Percentiles rank a stretch among this genome's conserved stretches.
These are phyloP conservation scores for Heterohyrax brucei DNA, from an alignment of 2,797 vertebrate genomes.

Conservation along the genomic window DNA sequence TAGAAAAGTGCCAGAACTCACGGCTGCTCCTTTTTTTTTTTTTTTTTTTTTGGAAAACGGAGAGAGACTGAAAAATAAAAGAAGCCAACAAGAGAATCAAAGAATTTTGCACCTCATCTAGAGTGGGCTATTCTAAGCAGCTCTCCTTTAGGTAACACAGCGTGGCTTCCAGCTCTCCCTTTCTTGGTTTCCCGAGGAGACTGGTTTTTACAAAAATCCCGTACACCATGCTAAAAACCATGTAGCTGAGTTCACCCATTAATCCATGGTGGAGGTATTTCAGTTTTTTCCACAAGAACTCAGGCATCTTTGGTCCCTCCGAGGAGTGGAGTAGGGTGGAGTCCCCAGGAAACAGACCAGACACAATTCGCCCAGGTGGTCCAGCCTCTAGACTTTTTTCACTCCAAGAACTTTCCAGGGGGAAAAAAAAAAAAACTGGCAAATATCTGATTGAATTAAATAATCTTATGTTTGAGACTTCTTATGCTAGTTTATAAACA, in stretches of 20 bases:
- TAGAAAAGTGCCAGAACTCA: conserved; percentile 60
- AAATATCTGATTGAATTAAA: conserved; percentile 46
- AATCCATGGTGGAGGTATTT: neutral
- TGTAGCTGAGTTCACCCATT: conserved; percentile 15
- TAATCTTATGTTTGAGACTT: neutral
- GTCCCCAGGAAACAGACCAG: neutral
- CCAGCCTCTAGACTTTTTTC: neutral
- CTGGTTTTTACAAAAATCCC: conserved; percentile 24
- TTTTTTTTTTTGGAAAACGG: conserved; percentile 75
- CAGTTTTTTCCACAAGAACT: neutral
- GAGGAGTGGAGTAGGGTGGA: neutral
- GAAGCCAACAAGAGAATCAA: conserved; percentile 40
- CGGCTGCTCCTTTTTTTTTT: conserved; percentile 38
- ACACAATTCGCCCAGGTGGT: neutral
- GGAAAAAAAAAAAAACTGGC: neutral
- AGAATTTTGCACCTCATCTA: conserved; percentile 54
- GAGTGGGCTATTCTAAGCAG: conserved; percentile 32
- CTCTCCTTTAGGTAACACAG: neutral
- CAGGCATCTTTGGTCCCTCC: neutral
- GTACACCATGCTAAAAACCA: conserved; percentile 19
- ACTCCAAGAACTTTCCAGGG: neutral
- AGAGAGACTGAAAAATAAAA: neutral
- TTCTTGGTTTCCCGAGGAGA: neutral
- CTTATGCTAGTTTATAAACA: neutral
- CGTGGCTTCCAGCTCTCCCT: neutral